Conservation (phyloP, 2,113 vertebrate genomes). For the Sula dactylatra region DNA sequence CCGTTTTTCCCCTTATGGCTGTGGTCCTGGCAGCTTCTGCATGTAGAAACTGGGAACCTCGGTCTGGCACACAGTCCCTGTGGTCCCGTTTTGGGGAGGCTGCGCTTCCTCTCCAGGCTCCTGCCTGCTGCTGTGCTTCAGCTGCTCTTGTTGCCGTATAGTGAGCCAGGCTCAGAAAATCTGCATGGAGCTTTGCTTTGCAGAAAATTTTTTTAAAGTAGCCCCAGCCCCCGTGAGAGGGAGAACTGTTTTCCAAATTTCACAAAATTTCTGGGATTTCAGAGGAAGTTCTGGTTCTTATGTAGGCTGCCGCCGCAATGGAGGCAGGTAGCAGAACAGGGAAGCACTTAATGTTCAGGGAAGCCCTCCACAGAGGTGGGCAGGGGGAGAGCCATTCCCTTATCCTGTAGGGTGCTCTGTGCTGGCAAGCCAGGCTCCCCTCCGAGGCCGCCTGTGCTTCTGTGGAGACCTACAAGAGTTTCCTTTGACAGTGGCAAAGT, state of each 20-base stretch:
- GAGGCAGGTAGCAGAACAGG: neutral
- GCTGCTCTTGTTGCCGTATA: fast-evolving
- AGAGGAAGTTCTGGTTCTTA: neutral
- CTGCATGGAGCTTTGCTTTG: neutral
- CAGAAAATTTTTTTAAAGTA: too few relatives aligned
- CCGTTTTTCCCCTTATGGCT: neutral
- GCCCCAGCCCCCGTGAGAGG: too few relatives aligned
- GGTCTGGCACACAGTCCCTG: fast-evolving
- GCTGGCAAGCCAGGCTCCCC: fast-evolving
- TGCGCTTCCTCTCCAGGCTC: neutral
- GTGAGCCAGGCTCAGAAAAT: neutral
- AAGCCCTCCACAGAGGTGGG: too few relatives aligned
- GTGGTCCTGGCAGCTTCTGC: neutral
- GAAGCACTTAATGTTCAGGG: fast-evolving
- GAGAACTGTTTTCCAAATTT: neutral
- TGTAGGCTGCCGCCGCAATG: fast-evolving
- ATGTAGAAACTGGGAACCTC: neutral
- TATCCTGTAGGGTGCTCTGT: fast-evolving
- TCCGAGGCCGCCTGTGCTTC: fast-evolving
- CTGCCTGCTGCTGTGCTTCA: neutral
- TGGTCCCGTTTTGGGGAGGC: fast-evolving
- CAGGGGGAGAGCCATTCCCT: too few relatives aligned
- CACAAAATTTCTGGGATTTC: neutral
- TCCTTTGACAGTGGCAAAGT: fast-evolving
- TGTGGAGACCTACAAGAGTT: fast-evolving